Evolutionary conservation across 2,113 vertebrate genomes (phyloP).

Genomic region (Odontophorus gujanensis): DNA sequence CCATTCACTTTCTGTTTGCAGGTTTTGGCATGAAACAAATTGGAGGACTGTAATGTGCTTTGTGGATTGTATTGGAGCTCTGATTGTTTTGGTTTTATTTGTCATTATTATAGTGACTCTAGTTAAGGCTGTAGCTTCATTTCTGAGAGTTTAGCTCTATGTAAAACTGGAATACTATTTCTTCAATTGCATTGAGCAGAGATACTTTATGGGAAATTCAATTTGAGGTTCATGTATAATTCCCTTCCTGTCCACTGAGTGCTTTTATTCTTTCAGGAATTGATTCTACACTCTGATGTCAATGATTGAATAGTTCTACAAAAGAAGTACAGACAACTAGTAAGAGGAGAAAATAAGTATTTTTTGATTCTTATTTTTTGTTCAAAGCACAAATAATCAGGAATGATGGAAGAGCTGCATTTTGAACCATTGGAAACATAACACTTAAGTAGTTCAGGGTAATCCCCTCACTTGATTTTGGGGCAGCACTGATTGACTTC

Average conservation of each 20-base stretch:
- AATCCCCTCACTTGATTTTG: constrained; percentile 18
- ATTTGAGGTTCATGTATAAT: background rate
- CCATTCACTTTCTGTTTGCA: constrained; percentile 16
- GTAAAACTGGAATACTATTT: background rate
- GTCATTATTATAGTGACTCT: background rate
- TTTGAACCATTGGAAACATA: background rate
- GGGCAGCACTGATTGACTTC: background rate
- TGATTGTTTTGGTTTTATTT: background rate
- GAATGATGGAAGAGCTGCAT: background rate
- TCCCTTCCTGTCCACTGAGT: background rate
- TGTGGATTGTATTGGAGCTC: background rate
- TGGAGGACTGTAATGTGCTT: background rate
- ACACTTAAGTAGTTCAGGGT: background rate
- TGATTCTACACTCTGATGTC: background rate
- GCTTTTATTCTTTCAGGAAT: background rate
- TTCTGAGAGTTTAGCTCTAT: background rate
- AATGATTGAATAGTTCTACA: background rate
- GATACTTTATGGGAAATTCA: background rate
- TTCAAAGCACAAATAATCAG: background rate
- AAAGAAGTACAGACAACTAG: background rate
- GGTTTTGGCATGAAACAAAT: background rate
- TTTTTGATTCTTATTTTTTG: fast-evolving
- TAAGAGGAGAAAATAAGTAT: background rate
- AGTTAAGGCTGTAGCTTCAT: background rate
- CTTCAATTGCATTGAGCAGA: background rate